Percentiles rank a stretch among this genome's conserved stretches.
Evolutionary conservation across 2,113 vertebrate species (phyloP).

Genomic region (Xenus cinereus): DNA sequence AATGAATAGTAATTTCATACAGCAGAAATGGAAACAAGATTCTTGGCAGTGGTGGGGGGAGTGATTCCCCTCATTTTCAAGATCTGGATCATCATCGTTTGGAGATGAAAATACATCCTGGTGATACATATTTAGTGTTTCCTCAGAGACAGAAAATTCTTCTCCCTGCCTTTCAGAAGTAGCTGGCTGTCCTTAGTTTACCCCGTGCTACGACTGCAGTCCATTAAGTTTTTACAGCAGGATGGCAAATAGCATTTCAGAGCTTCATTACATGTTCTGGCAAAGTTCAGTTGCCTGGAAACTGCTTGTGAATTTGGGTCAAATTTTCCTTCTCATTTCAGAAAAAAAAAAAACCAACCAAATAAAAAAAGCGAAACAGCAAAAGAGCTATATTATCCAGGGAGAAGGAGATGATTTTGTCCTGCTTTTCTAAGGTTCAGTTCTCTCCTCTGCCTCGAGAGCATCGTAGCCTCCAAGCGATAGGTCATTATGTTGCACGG

Average conservation of each 20-base stretch:
- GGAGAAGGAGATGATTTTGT: not conserved
- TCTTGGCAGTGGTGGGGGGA: not conserved
- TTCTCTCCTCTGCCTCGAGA: not conserved
- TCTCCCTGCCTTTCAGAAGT: not conserved
- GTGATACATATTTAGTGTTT: not conserved
- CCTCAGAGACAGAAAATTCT: not conserved
- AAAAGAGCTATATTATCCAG: not conserved
- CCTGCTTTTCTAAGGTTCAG: conserved; percentile 11
- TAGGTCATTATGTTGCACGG: not conserved
- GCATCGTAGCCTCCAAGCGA: not conserved
- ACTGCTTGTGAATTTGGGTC: conserved; percentile 49
- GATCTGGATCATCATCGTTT: not conserved
- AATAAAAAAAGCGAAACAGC: not conserved
- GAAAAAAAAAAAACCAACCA: not conserved
- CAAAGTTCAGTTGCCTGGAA: conserved; percentile 50
- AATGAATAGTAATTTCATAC: not conserved
- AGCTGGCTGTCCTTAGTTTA: not conserved
- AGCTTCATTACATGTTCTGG: not conserved
- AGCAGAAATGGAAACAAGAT: not conserved
- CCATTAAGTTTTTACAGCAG: conserved; percentile 26
- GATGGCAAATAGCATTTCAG: not conserved
- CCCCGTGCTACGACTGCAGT: not conserved
- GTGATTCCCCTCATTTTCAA: not conserved
- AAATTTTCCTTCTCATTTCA: conserved; percentile 53
- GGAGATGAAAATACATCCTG: not conserved